Percentiles rank a stretch among this genome's conserved stretches.
Conservation (phyloP, 2,113 vertebrate species). For the Isurus oxyrinchus region DNA sequence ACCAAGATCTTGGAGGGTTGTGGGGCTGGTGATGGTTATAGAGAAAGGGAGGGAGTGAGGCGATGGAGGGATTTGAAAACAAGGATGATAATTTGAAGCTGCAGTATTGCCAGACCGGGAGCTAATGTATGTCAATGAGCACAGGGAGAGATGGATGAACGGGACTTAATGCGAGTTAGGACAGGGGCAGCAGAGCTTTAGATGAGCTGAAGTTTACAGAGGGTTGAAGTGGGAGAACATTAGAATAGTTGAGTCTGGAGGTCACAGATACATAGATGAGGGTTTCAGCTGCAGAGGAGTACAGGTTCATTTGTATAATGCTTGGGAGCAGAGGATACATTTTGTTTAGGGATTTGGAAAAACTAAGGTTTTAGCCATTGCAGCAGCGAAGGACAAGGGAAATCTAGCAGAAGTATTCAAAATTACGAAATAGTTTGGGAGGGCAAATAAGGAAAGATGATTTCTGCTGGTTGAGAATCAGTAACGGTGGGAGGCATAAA, state of each 20-base stretch:
- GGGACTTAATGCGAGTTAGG: not conserved
- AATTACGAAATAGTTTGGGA: not conserved
- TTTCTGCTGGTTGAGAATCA: not conserved
- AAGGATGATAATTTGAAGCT: not conserved
- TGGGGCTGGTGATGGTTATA: not conserved
- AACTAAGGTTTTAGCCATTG: not conserved
- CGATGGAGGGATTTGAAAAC: not conserved
- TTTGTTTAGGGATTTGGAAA: not conserved
- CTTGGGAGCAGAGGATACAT: not conserved
- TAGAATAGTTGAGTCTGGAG: not conserved
- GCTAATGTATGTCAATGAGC: not conserved
- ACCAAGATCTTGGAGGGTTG: not conserved
- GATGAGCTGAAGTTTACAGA: not conserved
- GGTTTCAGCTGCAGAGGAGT: not conserved
- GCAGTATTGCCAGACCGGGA: not conserved
- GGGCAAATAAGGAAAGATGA: not conserved
- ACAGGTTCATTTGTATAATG: not conserved
- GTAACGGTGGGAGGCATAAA: not conserved
- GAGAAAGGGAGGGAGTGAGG: not conserved
- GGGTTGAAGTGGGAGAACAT: not conserved
- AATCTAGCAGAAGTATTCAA: not conserved
- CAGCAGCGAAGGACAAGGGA: not conserved
- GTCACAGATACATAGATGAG: not conserved
- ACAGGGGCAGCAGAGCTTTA: not conserved
- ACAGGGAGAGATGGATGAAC: not conserved